A percentile compares a stretch with the other conserved stretches of the same genome.
Conservation (phyloP, 2,888 invertebrate genomes). For the Beris chalybata region DNA sequence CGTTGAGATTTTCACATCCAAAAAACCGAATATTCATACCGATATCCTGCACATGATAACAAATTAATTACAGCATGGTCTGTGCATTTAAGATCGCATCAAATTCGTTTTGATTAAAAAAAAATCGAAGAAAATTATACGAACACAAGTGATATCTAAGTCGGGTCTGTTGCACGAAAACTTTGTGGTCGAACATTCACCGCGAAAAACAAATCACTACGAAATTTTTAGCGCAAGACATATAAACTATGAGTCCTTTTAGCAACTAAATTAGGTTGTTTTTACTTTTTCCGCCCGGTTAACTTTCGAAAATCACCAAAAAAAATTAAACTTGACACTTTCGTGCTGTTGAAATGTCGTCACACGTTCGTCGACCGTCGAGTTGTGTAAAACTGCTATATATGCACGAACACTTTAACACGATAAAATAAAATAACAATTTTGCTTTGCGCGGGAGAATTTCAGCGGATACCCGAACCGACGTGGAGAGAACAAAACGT, state of each 20-base stretch:
- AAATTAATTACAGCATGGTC: neutral
- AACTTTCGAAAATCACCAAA: constrained; percentile 24
- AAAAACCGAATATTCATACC: too few species aligned
- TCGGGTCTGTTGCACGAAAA: constrained; percentile 2
- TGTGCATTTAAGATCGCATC: neutral
- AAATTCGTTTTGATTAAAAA: neutral
- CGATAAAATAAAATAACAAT: too few species aligned
- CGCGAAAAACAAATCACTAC: constrained; percentile 10
- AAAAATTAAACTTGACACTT: constrained; percentile 24
- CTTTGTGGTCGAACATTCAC: constrained; percentile 14
- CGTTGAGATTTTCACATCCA: constrained; percentile 1
- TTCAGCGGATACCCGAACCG: too few species aligned
- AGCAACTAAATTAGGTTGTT: constrained; percentile 16
- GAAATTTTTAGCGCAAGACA: constrained; percentile 20
- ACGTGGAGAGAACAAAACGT: too few species aligned
- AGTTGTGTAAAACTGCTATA: constrained; percentile 4
- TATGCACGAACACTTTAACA: neutral
- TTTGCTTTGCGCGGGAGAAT: too few species aligned
- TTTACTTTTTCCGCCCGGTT: constrained; percentile 21
- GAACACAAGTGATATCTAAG: too few species aligned
- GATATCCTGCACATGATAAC: neutral
- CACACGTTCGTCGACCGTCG: constrained; percentile 14
- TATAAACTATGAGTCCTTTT: neutral
- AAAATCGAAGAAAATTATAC: neutral
- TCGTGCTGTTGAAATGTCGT: constrained; percentile 13